Base-by-base conservation (phyloP, 2,113 vertebrate species). In the Bujurquina vittata region DNA sequence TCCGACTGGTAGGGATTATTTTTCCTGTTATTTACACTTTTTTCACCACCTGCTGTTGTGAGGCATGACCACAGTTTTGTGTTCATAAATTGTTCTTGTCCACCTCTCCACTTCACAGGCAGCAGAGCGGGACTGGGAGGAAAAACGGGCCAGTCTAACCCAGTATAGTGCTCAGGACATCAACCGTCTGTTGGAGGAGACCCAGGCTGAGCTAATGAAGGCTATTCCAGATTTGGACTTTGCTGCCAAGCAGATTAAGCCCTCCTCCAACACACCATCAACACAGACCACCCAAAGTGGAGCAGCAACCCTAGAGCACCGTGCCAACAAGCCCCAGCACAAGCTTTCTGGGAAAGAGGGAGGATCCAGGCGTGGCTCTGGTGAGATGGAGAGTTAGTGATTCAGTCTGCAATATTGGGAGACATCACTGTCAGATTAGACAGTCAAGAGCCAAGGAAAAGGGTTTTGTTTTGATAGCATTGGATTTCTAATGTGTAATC, bases 131-230 rank as follows among this genome's bases (percentile, higher is more conserved):
- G 98, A 99, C 94, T 99, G 98, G 98, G 98, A 99, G 94, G 98
- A 99, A 95, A 99, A 99, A 80, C 94, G 98, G 18, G 98, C 97
- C 3, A 98, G 97, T 26, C 94, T 99, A 85, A 98, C 97, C 76
- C 98, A 99, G 92, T 99, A 98, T 94, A 99, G 98, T 0, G 96
- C 98, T 91, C 98, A 98, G 95, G 98, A 99, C 95, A 99, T 99
- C 92, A 99, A 98, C 92, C 96, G 98, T 17, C 96, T 99, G 4
- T 96, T 99, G 94, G 98, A 99, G 85, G 98, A 99, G 95, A 99
- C 98, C 0, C 98, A 99, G 88, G 98, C 97, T 0, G 98, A 99
- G 94, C 95, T 99, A n/a, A 97, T 99, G 96, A 99, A 99, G 91
- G 98, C 98, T 83, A 99, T 99, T 76, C 98, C 98, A 0, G 98